These are phyloP conservation scores for Aldabrachelys gigantea DNA, from an alignment of 2,113 vertebrate genomes.

Conservation along the genomic window DNA sequence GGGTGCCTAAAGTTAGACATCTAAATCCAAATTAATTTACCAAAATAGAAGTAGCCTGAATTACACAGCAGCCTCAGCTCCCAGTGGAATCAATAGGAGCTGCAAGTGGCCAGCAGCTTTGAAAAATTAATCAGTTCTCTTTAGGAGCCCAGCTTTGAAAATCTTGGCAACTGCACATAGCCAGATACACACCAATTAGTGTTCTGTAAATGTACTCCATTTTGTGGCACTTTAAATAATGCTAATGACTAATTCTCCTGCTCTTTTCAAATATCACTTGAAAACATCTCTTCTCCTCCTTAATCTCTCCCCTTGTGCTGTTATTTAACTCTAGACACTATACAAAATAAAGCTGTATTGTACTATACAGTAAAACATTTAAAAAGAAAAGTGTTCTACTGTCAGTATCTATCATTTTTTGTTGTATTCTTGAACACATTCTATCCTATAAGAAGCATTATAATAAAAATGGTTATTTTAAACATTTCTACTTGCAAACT, in stretches of 20 bases:
- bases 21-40: neutral
- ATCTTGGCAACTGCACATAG: fast-evolving
- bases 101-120: fast-evolving
- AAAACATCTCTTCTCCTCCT: neutral
- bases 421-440: neutral
- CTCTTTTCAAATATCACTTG: neutral
- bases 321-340: neutral
- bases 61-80: neutral
- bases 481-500: neutral
- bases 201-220: neutral
- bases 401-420: neutral
- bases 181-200: fast-evolving
- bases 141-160: neutral
- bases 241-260: fast-evolving
- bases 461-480: neutral
- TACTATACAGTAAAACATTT: fast-evolving
- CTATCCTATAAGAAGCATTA: neutral
- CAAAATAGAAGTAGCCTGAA: neutral
- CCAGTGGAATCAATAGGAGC: fast-evolving
- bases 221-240: neutral
- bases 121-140: neutral
- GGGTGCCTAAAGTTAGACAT: neutral
- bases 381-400: fast-evolving
- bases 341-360: neutral
- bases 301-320: neutral